A percentile compares a stretch with the other conserved stretches of the same genome.
phyloP scores from a whole-genome alignment of 2,888 invertebrate genomes.

The Lottia gigantea region DNA sequence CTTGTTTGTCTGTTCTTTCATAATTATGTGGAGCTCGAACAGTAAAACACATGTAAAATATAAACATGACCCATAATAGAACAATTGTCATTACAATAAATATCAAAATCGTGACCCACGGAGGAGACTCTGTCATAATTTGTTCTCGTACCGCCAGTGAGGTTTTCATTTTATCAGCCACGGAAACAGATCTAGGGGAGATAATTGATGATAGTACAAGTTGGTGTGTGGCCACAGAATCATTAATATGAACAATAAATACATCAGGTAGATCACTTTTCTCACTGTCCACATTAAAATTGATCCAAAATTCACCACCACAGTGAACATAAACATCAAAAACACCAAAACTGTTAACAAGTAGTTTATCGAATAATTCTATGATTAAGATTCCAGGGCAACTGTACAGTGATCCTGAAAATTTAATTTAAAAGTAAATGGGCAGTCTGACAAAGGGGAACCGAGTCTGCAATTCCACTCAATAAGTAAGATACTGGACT shows the following conservation, averaged over 20 bases:
- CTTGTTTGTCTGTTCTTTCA: constrained; percentile 30
- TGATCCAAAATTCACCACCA: constrained; percentile 54
- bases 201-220: constrained; percentile 49
- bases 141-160: constrained; percentile 12
- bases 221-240: constrained; percentile 46
- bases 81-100: constrained; percentile 36
- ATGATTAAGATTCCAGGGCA: constrained; percentile 61
- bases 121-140: constrained; percentile 26
- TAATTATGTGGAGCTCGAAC: constrained; percentile 27
- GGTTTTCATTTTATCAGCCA: constrained; percentile 14
- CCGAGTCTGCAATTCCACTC: too few relatives aligned
- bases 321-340: constrained; percentile 61
- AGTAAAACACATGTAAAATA: constrained; percentile 32
- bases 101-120: constrained; percentile 47
- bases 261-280: constrained; percentile 46
- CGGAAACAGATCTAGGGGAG: constrained; percentile 41
- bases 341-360: constrained; percentile 42
- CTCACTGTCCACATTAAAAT: constrained; percentile 44
- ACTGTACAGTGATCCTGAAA: constrained; percentile 49
- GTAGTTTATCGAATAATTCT: constrained; percentile 52
- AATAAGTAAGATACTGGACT: too few relatives aligned
- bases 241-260: constrained; percentile 51
- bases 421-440: not conserved
- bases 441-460: too few relatives aligned
- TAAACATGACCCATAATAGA: constrained; percentile 29